Base-by-base conservation (phyloP, 2,888 invertebrate species). In the Harpalus rufipes region DNA sequence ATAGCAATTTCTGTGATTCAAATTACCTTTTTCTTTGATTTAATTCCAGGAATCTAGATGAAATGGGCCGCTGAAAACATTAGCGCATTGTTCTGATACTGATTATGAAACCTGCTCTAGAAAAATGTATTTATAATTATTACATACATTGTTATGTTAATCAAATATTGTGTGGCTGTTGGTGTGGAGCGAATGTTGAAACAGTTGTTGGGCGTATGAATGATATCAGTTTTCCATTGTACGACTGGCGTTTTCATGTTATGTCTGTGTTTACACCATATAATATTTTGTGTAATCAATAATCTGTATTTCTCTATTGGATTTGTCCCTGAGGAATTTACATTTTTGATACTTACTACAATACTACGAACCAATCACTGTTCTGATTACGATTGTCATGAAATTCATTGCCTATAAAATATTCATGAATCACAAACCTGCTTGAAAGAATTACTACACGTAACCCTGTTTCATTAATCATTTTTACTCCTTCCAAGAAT, bases 121-220 rank as follows among this genome's bases (percentile, higher is more conserved):
- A 78, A 78, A 78, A 78, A 78, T 78, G 56, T 58, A 58, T 78
- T 74, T 74, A 74, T 74, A 74, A 74, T 74, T 74, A 44, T 41
- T 68, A 74, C 72, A 44, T 44, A 68, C 68, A 74, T 74, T 74
- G 72, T 74, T 74, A 74, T 74, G 72, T 18, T 74, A 74, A 74
- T 74, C 32, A 68, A 68, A 68, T 68, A 68, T 68, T 68, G 68
- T 68, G 39, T 68, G 32, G 12, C 32, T 68, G 68, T 63, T 59
- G 12, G 63, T 21, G 63, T 63, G 63, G 18, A 63, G 21, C 32
- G 68, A 14, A 68, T 68, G 68, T 41, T 74, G 72, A 74, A 74
- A 74, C 18, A 74, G 39, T 74, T 18, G 16, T 74, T 41, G 72
- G 68, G 72, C 72, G 72, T 74, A 41, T 74, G 72, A 74, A 74